Base-by-base conservation (phyloP, 2,797 vertebrate species). In the Menidia menidia region DNA sequence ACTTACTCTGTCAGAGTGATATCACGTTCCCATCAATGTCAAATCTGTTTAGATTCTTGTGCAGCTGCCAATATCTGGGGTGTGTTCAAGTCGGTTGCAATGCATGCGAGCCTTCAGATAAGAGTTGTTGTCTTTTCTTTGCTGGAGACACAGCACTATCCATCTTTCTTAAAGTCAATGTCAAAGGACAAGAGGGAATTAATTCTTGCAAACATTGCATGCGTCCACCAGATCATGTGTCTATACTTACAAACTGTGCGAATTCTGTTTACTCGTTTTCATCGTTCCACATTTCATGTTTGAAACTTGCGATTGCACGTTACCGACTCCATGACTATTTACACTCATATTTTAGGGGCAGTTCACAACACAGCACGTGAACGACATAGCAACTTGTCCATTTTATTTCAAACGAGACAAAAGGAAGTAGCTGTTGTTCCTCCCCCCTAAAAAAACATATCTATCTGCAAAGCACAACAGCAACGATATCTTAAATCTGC, bases 41-140 rank as follows among this genome's bases (percentile, higher is more conserved):
- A 85, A 88, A 89, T 90, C 86, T 88, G 81, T 87, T 86, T 71
- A 82, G 84, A 84, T 63, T 52, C 86, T 89, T 88, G 88, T 87
- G 81, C 80, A 60, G 74, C 84, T 88, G 89, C 87, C 88, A 90
- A 90, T 89, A 88, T 84, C 73, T 63, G 68, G 81, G 73, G 56
- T 55, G 76, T 62, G 73, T 78, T 88, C 66, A 30, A 70, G 81
- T 85, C 32, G 14, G 61, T 64, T 32, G 64, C 53, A 71, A 83
- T 82, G 81, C 80, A 69, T 73, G 78, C 0, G 31, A 63, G 75
- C 63, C 73, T 63, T 74, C 14, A 80, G 78, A 88, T 84, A 77
- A 78, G 59, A 55, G 71, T 67, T 14, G 31, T 47, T 60, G 61
- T 74, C 67, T 86, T 74, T 61, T 73, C 68, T 84, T 77, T 53